These are phyloP conservation scores for Syrphus vitripennis DNA, from an alignment of 2,888 invertebrate genomes.

Conservation along the genomic window DNA sequence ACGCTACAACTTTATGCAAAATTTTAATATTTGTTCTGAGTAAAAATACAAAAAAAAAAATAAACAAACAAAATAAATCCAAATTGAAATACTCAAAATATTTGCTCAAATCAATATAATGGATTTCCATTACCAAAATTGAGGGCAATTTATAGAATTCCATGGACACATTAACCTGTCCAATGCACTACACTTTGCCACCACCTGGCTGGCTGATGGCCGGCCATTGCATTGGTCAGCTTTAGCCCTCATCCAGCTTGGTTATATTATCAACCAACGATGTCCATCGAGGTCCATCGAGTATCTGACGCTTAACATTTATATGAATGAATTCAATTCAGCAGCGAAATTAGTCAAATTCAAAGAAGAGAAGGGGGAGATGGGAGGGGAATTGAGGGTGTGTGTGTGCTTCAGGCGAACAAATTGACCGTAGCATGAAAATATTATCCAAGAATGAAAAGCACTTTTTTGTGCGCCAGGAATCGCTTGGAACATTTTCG, in stretches of 20 bases:
- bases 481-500: slow-evolving; percentile 56
- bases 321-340: slow-evolving; percentile 22
- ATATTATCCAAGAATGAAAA: slow-evolving; percentile 53
- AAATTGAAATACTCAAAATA: slow-evolving; percentile 49
- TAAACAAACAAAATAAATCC: background rate
- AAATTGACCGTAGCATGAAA: slow-evolving; percentile 53
- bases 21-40: background rate
- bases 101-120: slow-evolving; percentile 68
- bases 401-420: background rate
- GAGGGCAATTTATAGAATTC: slow-evolving; percentile 44
- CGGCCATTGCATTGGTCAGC: background rate
- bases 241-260: background rate
- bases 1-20: background rate
- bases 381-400: background rate
- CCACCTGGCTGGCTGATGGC: too few relatives aligned
- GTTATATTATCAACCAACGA: background rate
- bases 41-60: background rate
- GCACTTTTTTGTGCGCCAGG: slow-evolving; percentile 44
- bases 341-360: slow-evolving; percentile 20
- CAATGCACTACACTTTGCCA: background rate
- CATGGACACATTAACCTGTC: slow-evolving; percentile 17
- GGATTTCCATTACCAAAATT: slow-evolving; percentile 58
- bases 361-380: background rate
- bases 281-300: background rate
- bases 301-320: background rate